Evolutionary conservation across 2,888 invertebrate genomes (phyloP), one percentile per base, ranked within the genome.

Genomic region (Archips xylosteana): DNA sequence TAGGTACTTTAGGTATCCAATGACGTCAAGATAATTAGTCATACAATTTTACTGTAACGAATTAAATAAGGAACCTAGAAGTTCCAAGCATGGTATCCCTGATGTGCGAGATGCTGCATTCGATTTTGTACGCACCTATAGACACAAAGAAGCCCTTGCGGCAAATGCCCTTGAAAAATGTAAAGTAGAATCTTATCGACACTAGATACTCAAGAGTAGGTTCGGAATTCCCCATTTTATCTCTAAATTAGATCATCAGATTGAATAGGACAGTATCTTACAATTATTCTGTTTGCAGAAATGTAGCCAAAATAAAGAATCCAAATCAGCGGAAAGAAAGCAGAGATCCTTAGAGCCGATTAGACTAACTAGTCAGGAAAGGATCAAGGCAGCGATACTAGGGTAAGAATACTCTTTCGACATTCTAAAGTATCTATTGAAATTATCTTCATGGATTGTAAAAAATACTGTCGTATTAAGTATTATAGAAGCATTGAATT

Each of bases 311-410:
- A 75, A 78, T 49, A 69, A 72, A 13, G 54, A 78, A 77, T 15
- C 15, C 45, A 72, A 66, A 72, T 66, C 75, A 75, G 63, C 78
- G 76, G 70, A 78, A 57, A 72, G 84, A 2, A 81, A 76, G 51
- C 78, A 78, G n/a, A 78, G 89, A 15, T 87, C 90, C 0, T 74
- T 87, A 72, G 81, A 83, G 51, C 79, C 86, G 0, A 83, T 86
- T 13, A 80, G 81, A 49, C 76, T 78, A 5, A 74, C 75, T 39
- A 76, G 70, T 45, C 70, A 78, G 36, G 65, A 77, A 3, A 64
- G 65, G 10, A 71, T 71, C 49, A 45, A 73, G 6, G 72, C 78
- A 15, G 64, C 75, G 39, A 10, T 70, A 32, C 61, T 54, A 59
- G 74, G 74, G 70, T 74, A 57, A 74, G 39, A 4, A 39, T 39